These are phyloP conservation scores for Heliconius nattereri DNA, from an alignment of 1,140 invertebrate species.

Conservation along the genomic window DNA sequence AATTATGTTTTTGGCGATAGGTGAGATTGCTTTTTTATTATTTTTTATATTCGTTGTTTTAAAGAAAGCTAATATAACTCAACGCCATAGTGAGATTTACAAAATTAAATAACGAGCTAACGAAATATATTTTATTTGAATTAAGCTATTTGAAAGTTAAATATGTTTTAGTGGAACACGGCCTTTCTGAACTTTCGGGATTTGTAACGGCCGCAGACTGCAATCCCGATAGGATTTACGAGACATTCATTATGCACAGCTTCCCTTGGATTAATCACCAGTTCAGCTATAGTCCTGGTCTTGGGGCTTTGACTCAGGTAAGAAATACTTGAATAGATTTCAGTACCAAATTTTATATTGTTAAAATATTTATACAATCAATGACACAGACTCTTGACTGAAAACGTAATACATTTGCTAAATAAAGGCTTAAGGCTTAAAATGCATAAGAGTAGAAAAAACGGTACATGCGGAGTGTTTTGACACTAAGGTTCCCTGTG, in stretches of 20 bases:
- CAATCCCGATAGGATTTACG: conserved; percentile 40
- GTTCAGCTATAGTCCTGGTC: conserved; percentile 33
- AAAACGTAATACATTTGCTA: too few species aligned
- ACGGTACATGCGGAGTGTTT: too few species aligned
- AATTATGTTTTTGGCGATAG: conserved; percentile 39
- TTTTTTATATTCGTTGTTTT: not conserved
- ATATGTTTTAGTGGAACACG: conserved; percentile 57
- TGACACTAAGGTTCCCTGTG: too few species aligned
- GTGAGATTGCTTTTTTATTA: conserved; percentile 26
- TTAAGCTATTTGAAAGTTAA: not conserved
- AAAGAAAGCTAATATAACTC: too few species aligned
- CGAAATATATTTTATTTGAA: not conserved
- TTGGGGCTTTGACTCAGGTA: conserved; percentile 42
- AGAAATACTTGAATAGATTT: not conserved
- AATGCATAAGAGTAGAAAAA: too few species aligned
- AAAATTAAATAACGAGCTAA: too few species aligned
- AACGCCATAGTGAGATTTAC: too few species aligned
- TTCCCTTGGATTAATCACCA: conserved; percentile 53
- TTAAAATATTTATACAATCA: too few species aligned
- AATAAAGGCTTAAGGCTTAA: too few species aligned
- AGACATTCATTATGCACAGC: conserved; percentile 46
- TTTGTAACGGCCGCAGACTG: conserved; percentile 51
- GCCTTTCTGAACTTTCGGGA: conserved; percentile 48
- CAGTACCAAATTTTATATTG: too few species aligned
- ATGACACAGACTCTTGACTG: too few species aligned